A percentile compares a stretch with the other conserved stretches of the same genome.
These are phyloP conservation scores for Acrocephalus kingi DNA, from an alignment of 2,113 vertebrate species.

Conservation along the genomic window DNA sequence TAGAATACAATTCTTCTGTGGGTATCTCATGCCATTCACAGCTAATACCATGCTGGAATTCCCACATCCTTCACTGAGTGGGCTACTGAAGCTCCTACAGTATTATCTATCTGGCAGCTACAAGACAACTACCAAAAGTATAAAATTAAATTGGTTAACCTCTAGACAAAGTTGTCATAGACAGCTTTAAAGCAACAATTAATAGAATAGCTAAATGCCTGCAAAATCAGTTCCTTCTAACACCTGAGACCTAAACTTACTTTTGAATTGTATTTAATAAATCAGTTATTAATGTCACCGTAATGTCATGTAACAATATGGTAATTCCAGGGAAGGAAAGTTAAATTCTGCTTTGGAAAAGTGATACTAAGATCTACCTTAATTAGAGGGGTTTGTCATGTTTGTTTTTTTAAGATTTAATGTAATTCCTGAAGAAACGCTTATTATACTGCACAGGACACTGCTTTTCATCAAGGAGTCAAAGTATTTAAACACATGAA, in stretches of 20 bases:
- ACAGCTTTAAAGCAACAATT: neutral
- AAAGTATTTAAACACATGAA: neutral
- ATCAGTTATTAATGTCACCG: neutral
- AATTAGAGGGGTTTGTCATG: neutral
- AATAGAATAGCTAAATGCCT: neutral
- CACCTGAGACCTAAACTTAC: neutral
- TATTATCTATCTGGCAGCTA: neutral
- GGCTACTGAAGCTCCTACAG: neutral
- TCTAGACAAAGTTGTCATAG: neutral
- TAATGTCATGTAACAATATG: neutral
- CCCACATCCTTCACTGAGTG: neutral
- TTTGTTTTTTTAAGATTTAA: neutral
- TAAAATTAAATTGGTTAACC: neutral
- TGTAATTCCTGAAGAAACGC: neutral
- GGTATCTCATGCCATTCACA: neutral
- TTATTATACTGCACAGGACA: neutral
- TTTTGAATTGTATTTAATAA: neutral
- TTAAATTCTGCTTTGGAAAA: neutral
- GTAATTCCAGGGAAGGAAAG: neutral
- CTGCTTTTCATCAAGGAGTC: neutral
- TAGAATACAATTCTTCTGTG: neutral
- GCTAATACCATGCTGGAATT: neutral
- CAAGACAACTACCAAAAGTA: neutral
- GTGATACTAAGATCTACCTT: neutral
- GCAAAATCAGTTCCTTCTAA: neutral